phyloP scores from a whole-genome alignment of 2,888 invertebrate species.

The Diarsia rubi region DNA sequence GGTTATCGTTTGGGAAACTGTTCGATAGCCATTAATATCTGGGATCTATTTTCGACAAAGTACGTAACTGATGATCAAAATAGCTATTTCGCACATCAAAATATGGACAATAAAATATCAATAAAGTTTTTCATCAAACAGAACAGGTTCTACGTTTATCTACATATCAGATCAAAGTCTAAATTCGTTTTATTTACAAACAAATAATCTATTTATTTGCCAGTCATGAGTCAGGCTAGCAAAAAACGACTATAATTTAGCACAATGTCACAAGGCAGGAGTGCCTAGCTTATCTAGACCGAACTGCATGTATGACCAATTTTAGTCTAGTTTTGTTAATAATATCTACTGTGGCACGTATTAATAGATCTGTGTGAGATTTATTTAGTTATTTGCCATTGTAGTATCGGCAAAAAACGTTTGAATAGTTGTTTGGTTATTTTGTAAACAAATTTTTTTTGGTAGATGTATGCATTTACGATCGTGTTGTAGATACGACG shows the following conservation, averaged over 20 bases:
- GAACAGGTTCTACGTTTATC: neutral
- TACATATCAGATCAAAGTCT: neutral
- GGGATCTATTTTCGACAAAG: neutral
- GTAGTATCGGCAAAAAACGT: constrained; percentile 20
- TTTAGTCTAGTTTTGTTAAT: constrained; percentile 28
- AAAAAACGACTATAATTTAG: constrained; percentile 46
- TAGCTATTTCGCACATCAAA: neutral
- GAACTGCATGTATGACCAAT: constrained; percentile 38
- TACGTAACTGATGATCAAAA: neutral
- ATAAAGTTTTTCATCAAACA: neutral
- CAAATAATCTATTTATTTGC: constrained; percentile 25
- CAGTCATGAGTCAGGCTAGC: constrained; percentile 20
- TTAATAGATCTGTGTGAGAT: constrained; percentile 1
- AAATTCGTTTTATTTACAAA: constrained; percentile 42
- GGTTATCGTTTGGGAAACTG: no score
- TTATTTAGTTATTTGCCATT: neutral
- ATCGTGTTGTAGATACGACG: constrained; percentile 21
- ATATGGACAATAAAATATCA: neutral
- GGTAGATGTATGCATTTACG: neutral
- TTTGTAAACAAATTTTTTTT: neutral
- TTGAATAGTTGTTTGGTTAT: neutral
- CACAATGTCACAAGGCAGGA: constrained; percentile 53
- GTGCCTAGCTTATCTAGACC: constrained; percentile 37
- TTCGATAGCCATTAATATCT: no score
- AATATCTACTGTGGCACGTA: constrained; percentile 25